Base-by-base conservation (phyloP, 2,797 vertebrate species). In the Dermochelys coriacea region DNA sequence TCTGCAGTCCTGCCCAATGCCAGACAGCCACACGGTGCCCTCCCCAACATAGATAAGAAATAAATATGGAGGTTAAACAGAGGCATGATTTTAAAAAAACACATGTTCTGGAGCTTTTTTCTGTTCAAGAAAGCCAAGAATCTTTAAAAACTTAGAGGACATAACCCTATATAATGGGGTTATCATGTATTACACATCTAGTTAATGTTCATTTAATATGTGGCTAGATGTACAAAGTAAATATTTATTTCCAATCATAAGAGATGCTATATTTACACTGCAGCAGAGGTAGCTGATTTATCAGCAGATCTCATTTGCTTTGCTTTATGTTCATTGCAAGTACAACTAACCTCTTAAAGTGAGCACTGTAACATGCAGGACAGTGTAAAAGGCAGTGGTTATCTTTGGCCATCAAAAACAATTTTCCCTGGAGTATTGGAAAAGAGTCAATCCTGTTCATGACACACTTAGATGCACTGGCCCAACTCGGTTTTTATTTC, bases 321-420 rank as follows among this genome's bases (percentile, higher is more conserved):
- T 51, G 86, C 83, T 82, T 82, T 74, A 74, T 25, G 87, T 92
- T 96, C 91, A 89, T 77, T 87, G 51, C 77, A 93, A 91, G 94
- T 86, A 57, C 90, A 96, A 80, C 64, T 80, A 94, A 18, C 12
- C 41, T 93, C 85, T 92, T 81, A 78, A 78, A 85, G 21, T 61
- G 83, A 91, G 80, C 19, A 49, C 49, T 27, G 84, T 49, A 59
- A 52, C 95, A 80, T 51, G 86, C 85, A 93, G 12, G 2, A 14
- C 78, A 87, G 86, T 91, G 59, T 45, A 45, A 45, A 90, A 29
- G 50, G 94, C 45, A 54, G 34, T 75, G n/a, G n/a, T 12, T 41
- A 25, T 41, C 37, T 71, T 71, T 71, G 21, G 19, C 68, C 92
- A 92, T 82, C 54, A 90, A 84, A 94, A 89, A 41, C 51, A 3